Base-by-base conservation (phyloP, 1,140 invertebrate genomes). In the Lucilia sericata region DNA sequence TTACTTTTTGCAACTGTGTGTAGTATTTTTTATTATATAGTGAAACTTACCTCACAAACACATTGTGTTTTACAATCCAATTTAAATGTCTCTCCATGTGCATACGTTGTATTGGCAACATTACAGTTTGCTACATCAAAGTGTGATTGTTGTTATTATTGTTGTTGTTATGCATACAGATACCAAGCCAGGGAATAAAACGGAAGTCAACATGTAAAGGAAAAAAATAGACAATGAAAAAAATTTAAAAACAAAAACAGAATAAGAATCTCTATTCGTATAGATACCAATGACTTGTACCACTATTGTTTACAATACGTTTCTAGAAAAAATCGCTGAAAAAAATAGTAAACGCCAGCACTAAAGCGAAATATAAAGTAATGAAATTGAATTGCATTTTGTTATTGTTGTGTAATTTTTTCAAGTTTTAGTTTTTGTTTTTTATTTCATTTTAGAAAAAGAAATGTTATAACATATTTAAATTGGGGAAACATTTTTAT, bases 11-110 rank as follows among this genome's bases (percentile, higher is more conserved):
- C n/a, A n/a, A n/a, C n/a, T n/a, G n/a, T n/a, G n/a, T n/a, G n/a
- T n/a, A n/a, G n/a, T 84, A 34, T 3, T 19, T 19, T 30, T 30
- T 30, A 30, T 30, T 30, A 30, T 30, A 30, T 30, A 30, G 25
- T 14, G 47, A 47, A 80, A 89, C 92, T 92, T 89, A 94, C 93
- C 92, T 95, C 94, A 89, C 94, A 95, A 65, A 94, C 93, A 90
- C 94, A 95, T 88, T 94, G 93, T 60, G 94, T 94, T 76, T 93
- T 91, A 89, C 94, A 95, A 90, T 95, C 94, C 84, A 93, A 92
- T 85, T 93, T 92, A 88, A 95, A 95, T 84, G 93, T 93, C 86
- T 94, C 93, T 51, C 94, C 94, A 90, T 95, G 94, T 82, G 92
- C 89, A 91, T 94, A 95, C 51, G 92, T 93, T 84, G 90, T 91